These are phyloP conservation scores for Catostomus latipinnis DNA, from an alignment of 2,797 vertebrate genomes.

Conservation along the genomic window DNA sequence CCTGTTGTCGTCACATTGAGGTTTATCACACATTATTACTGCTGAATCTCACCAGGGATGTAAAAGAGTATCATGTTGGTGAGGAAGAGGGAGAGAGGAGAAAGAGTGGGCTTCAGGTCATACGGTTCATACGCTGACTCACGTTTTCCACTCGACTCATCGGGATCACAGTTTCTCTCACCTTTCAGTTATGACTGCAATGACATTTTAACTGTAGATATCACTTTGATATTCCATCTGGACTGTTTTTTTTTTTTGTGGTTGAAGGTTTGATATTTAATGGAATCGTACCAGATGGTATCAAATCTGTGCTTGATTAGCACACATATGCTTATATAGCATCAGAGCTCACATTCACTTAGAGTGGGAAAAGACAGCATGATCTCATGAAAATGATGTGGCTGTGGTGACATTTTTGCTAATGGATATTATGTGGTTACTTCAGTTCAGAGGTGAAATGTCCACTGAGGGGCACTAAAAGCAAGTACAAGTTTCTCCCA, in stretches of 20 bases:
- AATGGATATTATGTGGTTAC: too few relatives aligned
- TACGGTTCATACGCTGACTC: constrained; percentile 31
- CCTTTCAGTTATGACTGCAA: constrained; percentile 44
- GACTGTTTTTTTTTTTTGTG: not conserved
- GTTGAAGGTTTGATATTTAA: constrained; percentile 21
- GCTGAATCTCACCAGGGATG: constrained; percentile 19
- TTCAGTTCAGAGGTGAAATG: too few relatives aligned
- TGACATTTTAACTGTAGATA: constrained; percentile 43
- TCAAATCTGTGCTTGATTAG: constrained; percentile 27
- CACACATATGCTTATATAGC: constrained; percentile 11
- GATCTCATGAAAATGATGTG: too few relatives aligned
- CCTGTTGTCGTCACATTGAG: constrained; percentile 6
- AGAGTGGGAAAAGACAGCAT: not conserved
- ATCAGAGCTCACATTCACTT: not conserved
- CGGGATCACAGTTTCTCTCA: constrained; percentile 22
- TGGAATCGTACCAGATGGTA: constrained; percentile 32
- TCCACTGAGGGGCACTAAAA: too few relatives aligned
- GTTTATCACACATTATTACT: constrained; percentile 51
- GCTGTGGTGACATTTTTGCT: too few relatives aligned
- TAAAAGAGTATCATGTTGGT: constrained; percentile 9
- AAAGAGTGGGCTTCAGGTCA: constrained; percentile 30
- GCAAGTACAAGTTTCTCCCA: too few relatives aligned
- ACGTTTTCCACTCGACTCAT: constrained; percentile 16
- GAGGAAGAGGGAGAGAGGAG: constrained; percentile 18
- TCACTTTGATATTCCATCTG: constrained; percentile 40